Evolutionary conservation across 1,140 invertebrate genomes (phyloP), one percentile per base, ranked within the genome.

Genomic region (Sesamia nonagrioides): DNA sequence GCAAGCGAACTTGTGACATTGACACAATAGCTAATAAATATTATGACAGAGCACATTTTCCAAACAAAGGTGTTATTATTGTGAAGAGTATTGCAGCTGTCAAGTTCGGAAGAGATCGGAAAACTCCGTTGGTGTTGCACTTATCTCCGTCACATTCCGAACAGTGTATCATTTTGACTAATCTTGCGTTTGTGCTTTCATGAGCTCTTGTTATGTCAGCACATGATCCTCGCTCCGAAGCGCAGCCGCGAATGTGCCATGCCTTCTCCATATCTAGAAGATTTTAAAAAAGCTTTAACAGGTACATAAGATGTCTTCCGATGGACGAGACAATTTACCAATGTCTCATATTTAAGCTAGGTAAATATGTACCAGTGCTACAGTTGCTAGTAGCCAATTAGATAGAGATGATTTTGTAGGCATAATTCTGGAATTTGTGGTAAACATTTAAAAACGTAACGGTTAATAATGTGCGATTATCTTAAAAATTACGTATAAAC

Each of bases 171-270:
- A 92, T 68, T 18, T 86, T 77, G 0, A 94, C 85, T n/a, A 86
- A 72, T 13, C 86, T 81, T 6, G 75, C 33, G 71, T 87, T 75
- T 11, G 58, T n/a, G 15, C 33, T 63, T 0, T 80, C 66, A 37
- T 91, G 84, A 0, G 86, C 85, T 33, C 79, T 82, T 56, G 69
- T 79, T 5, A 94, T 88, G 9, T 92, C 91, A 1, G 68, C 79
- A 72, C 92, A 94, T 6, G 87, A 78, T 0, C 91, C 88, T 68
- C 88, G 82, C 68, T 92, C 90, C 9, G 90, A 88, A 13, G 85
- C 86, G 76, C 91, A 94, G 2, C 91, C 92, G 27, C 92, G 84
- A 6, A 94, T 86, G 66, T 83, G 83, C 85, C 84, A 88, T 0
- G 88, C 71, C n/a, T 73, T 82, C 17, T 86, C 85, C 86, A 88